phyloP scores from a whole-genome alignment of 2,888 invertebrate species.

The Proisotoma minuta region DNA sequence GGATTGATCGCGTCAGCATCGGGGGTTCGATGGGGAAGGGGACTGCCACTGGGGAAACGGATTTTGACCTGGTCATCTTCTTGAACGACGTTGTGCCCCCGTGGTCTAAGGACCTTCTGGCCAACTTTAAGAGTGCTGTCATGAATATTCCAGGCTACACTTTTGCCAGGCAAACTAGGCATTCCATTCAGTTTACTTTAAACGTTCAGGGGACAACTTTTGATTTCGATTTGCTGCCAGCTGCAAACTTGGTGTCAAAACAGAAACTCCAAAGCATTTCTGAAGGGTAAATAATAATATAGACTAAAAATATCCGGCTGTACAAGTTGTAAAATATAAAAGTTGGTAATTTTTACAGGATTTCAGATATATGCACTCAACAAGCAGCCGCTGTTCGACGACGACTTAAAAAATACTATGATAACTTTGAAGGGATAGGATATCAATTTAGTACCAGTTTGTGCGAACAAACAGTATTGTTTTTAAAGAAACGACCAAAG shows the following conservation, averaged over 20 bases:
- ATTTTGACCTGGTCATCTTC: neutral
- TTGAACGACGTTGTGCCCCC: neutral
- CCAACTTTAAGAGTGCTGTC: neutral
- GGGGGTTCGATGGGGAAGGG: neutral
- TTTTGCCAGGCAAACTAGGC: neutral
- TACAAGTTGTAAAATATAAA: too few species aligned
- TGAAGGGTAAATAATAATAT: too few species aligned
- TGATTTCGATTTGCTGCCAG: neutral
- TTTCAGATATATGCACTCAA: neutral
- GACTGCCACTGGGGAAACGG: neutral
- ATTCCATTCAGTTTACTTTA: neutral
- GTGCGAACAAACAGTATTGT: neutral
- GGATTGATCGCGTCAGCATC: neutral
- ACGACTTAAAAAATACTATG: neutral
- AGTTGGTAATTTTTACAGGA: neutral
- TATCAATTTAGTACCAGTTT: neutral
- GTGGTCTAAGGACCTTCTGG: neutral
- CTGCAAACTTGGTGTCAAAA: neutral
- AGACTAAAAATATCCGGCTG: too few species aligned
- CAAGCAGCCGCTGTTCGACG: neutral
- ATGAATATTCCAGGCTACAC: neutral
- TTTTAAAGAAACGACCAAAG: neutral
- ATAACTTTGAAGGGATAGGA: neutral
- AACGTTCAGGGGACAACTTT: neutral
- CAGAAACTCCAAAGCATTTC: neutral